Base-by-base conservation (phyloP, 1,140 invertebrate species). In the Pristionchus pacificus region DNA sequence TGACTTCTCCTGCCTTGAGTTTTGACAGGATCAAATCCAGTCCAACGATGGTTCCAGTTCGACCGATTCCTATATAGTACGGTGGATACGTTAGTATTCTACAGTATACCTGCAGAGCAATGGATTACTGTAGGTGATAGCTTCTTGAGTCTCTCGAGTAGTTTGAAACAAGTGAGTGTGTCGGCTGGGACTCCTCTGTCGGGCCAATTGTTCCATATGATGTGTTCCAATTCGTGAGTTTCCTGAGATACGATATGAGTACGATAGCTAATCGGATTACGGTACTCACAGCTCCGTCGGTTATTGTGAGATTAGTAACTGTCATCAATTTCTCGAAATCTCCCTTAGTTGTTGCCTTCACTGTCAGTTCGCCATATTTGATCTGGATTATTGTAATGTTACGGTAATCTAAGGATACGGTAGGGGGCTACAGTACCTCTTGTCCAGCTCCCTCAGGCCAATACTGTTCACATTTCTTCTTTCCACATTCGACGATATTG, bases 121-220 rank as follows among this genome's bases (percentile, higher is more conserved):
- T 77, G 77, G 14, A 77, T 61, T n/a, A 77, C 68, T 10, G 75
- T 27, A 2, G 77, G 77, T n/a, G 76, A 79, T 30, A 77, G 66
- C 15, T 65, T 80, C 57, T 80, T 75, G 14, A 78, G 80, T 1
- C 74, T 65, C 15, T 77, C 33, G 60, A 77, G 80, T 1, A 77
- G 57, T 15, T 68, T 38, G 24, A 80, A 32, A 10, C 78, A 78
- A 1, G 78, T 78, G 19, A 66, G 63, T 6, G 77, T 49, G 0
- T 27, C 66, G 14, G 73, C 24, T 1, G 77, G 77, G 32, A 77
- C 77, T 24, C 78, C 74, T 65, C 74, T 77, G 62, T 77, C 79
- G 29, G 79, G 78, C 78, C 77, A 77, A n/a, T 65, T 78, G 58
- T 30, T 62, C 78, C 77, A 77, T 25, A 74, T 67, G 25, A 80